Evolutionary conservation across 2,888 invertebrate genomes (phyloP).

Genomic region (Unio delphinus): DNA sequence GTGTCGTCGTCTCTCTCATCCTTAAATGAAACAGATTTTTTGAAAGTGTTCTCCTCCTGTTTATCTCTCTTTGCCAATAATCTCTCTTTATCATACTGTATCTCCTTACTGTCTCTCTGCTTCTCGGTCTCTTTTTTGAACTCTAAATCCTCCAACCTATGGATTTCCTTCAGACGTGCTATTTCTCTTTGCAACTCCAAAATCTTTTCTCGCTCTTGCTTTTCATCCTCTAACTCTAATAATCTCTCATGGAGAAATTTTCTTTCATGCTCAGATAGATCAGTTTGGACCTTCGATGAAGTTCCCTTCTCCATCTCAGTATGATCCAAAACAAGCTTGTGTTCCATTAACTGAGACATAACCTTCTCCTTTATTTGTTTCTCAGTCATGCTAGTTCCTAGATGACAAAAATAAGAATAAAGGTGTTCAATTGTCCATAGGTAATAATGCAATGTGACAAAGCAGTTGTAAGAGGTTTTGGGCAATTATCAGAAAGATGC

Average conservation of each 20-base stretch:
- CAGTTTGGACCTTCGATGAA: no score
- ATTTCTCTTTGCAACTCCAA: background rate
- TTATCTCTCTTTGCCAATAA: constrained; percentile 51
- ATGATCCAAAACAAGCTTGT: constrained; percentile 44
- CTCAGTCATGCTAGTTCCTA: constrained; percentile 63
- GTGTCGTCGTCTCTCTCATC: constrained; percentile 24
- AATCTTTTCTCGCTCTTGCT: background rate
- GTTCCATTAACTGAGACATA: constrained; percentile 52
- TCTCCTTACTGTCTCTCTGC: constrained; percentile 1
- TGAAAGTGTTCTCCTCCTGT: constrained; percentile 54
- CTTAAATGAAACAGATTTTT: constrained; percentile 53
- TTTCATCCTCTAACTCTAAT: background rate
- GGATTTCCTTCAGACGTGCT: constrained; percentile 2
- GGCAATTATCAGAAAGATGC: no score
- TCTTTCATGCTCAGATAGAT: background rate
- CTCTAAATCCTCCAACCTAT: constrained; percentile 5
- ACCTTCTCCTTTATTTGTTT: constrained; percentile 63
- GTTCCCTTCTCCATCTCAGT: constrained; percentile 42
- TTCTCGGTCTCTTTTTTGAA: constrained; percentile 2
- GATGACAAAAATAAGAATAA: background rate
- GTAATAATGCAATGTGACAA: no score
- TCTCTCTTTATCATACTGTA: constrained; percentile 25
- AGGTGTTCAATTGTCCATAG: no score
- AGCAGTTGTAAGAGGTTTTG: no score
- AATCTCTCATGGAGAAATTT: constrained; percentile 3